A percentile compares a stretch with the other conserved stretches of the same genome.
Evolutionary conservation across 2,888 invertebrate species (phyloP).

Genomic region (Epinotia nisella): DNA sequence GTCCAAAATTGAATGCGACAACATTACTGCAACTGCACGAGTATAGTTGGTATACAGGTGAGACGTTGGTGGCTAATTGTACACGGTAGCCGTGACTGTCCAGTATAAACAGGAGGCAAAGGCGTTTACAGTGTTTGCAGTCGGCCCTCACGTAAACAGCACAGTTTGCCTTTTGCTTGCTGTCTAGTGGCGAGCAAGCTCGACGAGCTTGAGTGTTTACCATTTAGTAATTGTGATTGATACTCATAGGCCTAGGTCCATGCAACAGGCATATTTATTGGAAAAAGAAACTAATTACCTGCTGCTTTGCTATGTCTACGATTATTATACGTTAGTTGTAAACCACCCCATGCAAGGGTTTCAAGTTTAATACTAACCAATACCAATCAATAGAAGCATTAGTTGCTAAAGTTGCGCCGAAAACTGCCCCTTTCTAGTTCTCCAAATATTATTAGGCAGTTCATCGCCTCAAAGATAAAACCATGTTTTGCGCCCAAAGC

Average conservation of each 20-base stretch:
- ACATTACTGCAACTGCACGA: background rate
- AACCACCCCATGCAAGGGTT: background rate
- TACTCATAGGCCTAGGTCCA: background rate
- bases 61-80: constrained; percentile 78
- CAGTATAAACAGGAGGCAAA: constrained; percentile 73
- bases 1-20: constrained; percentile 8
- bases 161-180: constrained; percentile 67
- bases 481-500: constrained; percentile 58
- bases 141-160: constrained; percentile 81
- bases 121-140: constrained; percentile 78
- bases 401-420: constrained; percentile 15
- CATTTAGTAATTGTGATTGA: background rate
- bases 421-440: constrained; percentile 30
- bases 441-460: constrained; percentile 36
- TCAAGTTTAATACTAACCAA: background rate
- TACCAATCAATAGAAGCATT: constrained; percentile 16
- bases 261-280: background rate
- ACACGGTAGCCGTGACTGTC: constrained; percentile 74
- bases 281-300: background rate
- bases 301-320: background rate
- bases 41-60: constrained; percentile 63
- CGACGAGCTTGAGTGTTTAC: constrained; percentile 20
- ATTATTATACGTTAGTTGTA: background rate
- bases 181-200: constrained; percentile 47
- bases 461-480: constrained; percentile 46